Evolutionary conservation across 2,797 vertebrate species (phyloP), one percentile per base, ranked within the genome.

Genomic region (Centroberyx gerrardi): DNA sequence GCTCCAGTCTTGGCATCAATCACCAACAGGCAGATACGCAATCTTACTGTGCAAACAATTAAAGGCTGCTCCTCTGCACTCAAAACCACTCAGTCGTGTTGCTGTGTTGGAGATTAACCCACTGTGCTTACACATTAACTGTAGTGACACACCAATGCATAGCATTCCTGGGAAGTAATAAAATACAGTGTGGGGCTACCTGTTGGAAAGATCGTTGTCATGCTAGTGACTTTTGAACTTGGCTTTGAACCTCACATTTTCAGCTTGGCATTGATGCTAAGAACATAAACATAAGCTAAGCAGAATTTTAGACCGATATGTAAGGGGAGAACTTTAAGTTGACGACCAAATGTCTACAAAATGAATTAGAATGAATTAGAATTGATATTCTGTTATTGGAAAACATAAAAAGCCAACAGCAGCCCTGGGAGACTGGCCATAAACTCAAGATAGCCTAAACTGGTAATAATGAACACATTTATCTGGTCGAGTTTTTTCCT

Each of bases 1-100:
- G 76, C 83, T 84, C 58, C 36, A 59, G 29, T 52, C 77, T 82
- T 70, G 68, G 87, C 83, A 91, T 89, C 82, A 86, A 85, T 92
- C 91, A 82, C 72, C 69, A 56, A 74, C 33, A 15, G 63, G 75
- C 71, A 82, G 90, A 93, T 91, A 87, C 36, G 74, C 80, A 93
- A 93, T 92, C 93, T 92, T 53, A 68, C 86, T 91, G 66, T 89
- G 87, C 92, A 94, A 94, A 95, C 93, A 94, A 90, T 90, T 90
- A 91, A 83, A 81, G 79, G 80, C 80, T 84, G 86, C 88, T 89
- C 90, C 87, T 85, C 84, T 82, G 84, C 87, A 85, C 86, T 92
- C 65, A 49, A 46, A 87, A 58, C 68, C 86, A 82, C 90, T 91
- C 82, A 86, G 85, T 86, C 76, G 85, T 82, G 85, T 79, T 81